Base-by-base conservation (phyloP, 2,113 vertebrate species). In the Halichoeres trimaculatus region DNA sequence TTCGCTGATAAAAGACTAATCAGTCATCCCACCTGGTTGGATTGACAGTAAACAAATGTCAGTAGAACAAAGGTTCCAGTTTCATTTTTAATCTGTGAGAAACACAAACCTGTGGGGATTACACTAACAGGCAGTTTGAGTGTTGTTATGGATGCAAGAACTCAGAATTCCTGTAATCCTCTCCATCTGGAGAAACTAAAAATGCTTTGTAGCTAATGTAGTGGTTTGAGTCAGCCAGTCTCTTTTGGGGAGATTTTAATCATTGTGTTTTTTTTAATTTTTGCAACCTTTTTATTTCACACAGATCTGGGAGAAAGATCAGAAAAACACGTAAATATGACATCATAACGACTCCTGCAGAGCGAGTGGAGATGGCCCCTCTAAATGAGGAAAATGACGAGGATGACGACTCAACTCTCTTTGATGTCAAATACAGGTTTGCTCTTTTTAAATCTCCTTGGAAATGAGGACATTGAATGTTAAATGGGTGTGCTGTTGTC, bases 341-440 rank as follows among this genome's bases (percentile, higher is more conserved):
- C 86, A 98, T 99, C 22, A 99, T 99, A 78, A 98, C 97, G 10
- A 98, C 97, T 6, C 96, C 97, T 0, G 97, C 96, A 0, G 97
- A 98, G 91, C 91, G 95, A 0, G 97, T 99, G 1, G 97, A 99
- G 89, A 99, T 99, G 97, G 95, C 96, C 3, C 97, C 97, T n/a
- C 91, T 99, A 38, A 98, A 98, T 0, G 96, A 97, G 66, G 97
- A 98, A 7, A 95, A 97, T 0, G 93, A 94, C 0, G 96, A 98
- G 0, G 97, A 98, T 0, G 97, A 99, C 35, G 97, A 99, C 55
- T 93, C 96, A 0, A 97, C 96, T 60, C 95, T 98, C 8, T 98
- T 99, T 77, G 97, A 99, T 89, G 94, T 98, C 77, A 99, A 98
- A 83, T 98, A 98, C 93, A 98, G 97, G 97, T 98, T 91, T 64